These are phyloP conservation scores for Tolypeutes matacus DNA, from an alignment of 2,797 vertebrate species.

Conservation along the genomic window DNA sequence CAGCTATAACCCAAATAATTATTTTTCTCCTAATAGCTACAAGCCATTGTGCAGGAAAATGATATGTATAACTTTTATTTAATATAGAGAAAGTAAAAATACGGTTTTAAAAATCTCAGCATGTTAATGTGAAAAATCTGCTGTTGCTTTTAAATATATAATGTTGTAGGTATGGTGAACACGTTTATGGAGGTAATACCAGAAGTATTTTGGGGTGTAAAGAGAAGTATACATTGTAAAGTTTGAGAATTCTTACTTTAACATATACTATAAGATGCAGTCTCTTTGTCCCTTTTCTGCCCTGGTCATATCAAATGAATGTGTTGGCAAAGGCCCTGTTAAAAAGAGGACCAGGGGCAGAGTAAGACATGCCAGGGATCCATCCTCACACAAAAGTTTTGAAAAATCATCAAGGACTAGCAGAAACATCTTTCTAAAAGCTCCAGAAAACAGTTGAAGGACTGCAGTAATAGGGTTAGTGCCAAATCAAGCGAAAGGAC, in stretches of 20 bases:
- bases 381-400: no score
- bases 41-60: conserved; percentile 78
- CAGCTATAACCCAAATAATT: conserved; percentile 82
- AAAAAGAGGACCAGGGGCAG: background rate
- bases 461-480: no score
- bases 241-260: conserved; percentile 62
- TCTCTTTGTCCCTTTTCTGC: background rate
- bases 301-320: conserved; percentile 1
- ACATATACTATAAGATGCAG: background rate
- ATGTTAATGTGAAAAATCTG: conserved; percentile 29
- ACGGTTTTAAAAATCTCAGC: conserved; percentile 33
- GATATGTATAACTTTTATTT: conserved; percentile 56
- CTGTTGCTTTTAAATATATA: conserved; percentile 42
- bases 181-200: conserved; percentile 13
- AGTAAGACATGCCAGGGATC: no score
- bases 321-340: conserved; percentile 18
- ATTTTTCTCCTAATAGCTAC: conserved; percentile 82
- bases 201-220: conserved; percentile 33
- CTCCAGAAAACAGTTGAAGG: no score
- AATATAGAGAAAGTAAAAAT: conserved; percentile 63
- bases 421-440: no score
- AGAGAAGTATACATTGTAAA: conserved; percentile 58
- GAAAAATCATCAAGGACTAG: no score
- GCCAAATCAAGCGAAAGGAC: no score
- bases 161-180: background rate